Conservation (phyloP, 2,797 vertebrate species). For the Poecilia picta region DNA sequence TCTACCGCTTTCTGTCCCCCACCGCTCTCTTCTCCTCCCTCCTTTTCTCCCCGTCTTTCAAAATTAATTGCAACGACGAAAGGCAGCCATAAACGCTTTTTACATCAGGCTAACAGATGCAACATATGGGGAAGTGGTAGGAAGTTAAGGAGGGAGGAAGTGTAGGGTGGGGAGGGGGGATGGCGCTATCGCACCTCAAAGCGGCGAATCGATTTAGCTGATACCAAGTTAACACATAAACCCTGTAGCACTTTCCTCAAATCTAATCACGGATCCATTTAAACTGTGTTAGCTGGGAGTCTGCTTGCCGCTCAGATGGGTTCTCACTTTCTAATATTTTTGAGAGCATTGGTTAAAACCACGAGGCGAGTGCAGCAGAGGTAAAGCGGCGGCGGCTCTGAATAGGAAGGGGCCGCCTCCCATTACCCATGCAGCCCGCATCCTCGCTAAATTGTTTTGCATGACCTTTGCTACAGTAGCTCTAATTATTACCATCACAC, state of each 20-base stretch:
- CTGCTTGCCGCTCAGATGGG: constrained; percentile 65
- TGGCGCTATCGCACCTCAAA: constrained; percentile 51
- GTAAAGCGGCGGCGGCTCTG: constrained; percentile 26
- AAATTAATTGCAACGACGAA: constrained; percentile 68
- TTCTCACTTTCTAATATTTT: constrained; percentile 71
- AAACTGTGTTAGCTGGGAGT: constrained; percentile 65
- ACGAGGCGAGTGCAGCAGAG: constrained; percentile 39
- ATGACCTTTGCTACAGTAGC: constrained; percentile 88
- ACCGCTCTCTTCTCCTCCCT: constrained; percentile 9
- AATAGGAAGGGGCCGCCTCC: constrained; percentile 36
- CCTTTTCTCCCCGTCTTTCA: constrained; percentile 23
- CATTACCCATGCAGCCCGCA: constrained; percentile 83
- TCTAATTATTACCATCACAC: constrained; percentile 93
- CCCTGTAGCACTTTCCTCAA: constrained; percentile 69
- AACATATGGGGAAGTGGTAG: constrained; percentile 21
- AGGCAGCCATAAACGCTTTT: constrained; percentile 36
- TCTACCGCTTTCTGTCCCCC: constrained; percentile 14
- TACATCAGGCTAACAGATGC: constrained; percentile 44
- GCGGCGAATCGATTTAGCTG: constrained; percentile 65
- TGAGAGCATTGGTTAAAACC: constrained; percentile 60
- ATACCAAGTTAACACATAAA: constrained; percentile 63
- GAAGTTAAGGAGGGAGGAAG: too few relatives aligned
- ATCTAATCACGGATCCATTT: constrained; percentile 74
- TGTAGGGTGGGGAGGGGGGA: constrained; percentile 9
- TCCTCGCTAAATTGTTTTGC: constrained; percentile 90